Evolutionary conservation across 2,113 vertebrate genomes (phyloP).

Genomic region (Acrocephalus kingi): DNA sequence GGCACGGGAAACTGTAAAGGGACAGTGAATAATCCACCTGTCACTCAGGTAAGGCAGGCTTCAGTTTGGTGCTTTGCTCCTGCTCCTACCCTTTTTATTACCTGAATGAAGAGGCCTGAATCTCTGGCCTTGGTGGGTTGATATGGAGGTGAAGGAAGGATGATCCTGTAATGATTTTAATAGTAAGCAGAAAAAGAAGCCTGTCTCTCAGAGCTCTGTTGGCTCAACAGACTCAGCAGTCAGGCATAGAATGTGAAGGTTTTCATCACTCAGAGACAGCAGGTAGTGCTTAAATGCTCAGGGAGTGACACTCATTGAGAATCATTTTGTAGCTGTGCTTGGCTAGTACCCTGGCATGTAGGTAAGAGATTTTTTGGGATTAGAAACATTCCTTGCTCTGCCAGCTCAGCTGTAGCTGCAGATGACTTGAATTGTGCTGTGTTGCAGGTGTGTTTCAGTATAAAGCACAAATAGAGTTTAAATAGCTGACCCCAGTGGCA

Average conservation of each 20-base stretch:
- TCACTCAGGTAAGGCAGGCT: slow-evolving; percentile 82
- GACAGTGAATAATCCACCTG: slow-evolving; percentile 76
- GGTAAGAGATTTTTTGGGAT: not conserved
- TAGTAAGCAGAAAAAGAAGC: not conserved
- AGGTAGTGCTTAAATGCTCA: not conserved
- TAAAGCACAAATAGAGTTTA: not conserved
- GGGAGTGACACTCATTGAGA: not conserved
- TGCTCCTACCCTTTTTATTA: not conserved
- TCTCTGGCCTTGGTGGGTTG: not conserved
- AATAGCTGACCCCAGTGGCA: not conserved
- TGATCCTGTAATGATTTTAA: not conserved
- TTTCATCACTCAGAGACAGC: not conserved
- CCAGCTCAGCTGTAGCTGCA: not conserved
- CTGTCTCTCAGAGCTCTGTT: not conserved
- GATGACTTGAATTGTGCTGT: not conserved
- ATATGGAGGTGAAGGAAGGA: not conserved
- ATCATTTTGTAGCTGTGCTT: not conserved
- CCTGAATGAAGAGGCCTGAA: not conserved
- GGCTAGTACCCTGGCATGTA: not conserved
- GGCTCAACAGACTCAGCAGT: not conserved
- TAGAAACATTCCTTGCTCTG: not conserved
- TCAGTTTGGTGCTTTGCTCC: not conserved
- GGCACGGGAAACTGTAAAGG: slow-evolving; percentile 84
- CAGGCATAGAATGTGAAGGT: not conserved
- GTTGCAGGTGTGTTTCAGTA: not conserved